Evolutionary conservation across 2,888 invertebrate species (phyloP).

Genomic region (Odontomyia ornata): DNA sequence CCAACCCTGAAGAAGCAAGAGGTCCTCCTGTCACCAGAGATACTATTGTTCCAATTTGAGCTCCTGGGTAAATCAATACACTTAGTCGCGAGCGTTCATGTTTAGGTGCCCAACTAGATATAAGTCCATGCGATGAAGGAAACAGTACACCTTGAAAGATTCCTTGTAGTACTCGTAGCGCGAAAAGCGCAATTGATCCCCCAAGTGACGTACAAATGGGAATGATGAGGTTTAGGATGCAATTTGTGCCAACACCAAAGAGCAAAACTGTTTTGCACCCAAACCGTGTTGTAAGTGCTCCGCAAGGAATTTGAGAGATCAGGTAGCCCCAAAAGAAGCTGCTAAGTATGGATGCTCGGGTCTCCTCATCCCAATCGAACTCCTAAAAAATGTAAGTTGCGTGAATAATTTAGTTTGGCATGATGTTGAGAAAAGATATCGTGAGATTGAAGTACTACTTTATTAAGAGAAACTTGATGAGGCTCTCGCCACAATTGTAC

Average conservation of each 20-base stretch:
- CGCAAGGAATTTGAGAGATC: conserved; percentile 75
- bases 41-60: conserved; percentile 74
- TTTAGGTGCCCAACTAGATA: conserved; percentile 78
- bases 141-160: conserved; percentile 77
- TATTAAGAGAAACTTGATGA: too few relatives aligned
- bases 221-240: conserved; percentile 71
- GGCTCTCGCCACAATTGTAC: too few relatives aligned
- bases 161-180: conserved; percentile 75
- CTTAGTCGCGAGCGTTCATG: conserved; percentile 71
- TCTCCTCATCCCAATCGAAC: conserved; percentile 64
- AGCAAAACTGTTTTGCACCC: conserved; percentile 6
- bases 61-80: conserved; percentile 69
- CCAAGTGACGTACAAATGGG: conserved; percentile 73
- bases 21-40: conserved; percentile 72
- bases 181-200: conserved; percentile 69
- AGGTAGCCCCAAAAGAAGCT: conserved; percentile 86
- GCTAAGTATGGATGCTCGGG: conserved; percentile 71
- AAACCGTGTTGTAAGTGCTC: conserved; percentile 55
- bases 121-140: conserved; percentile 75
- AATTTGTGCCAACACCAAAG: conserved; percentile 61
- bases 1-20: conserved; percentile 67
- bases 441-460: too few relatives aligned
- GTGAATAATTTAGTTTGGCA: too few relatives aligned
- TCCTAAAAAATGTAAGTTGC: conserved; percentile 42
- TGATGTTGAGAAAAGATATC: too few relatives aligned